A percentile compares a stretch with the other conserved stretches of the same genome.
Conservation (phyloP, 2,113 vertebrate species). For the Melanerpes formicivorus region DNA sequence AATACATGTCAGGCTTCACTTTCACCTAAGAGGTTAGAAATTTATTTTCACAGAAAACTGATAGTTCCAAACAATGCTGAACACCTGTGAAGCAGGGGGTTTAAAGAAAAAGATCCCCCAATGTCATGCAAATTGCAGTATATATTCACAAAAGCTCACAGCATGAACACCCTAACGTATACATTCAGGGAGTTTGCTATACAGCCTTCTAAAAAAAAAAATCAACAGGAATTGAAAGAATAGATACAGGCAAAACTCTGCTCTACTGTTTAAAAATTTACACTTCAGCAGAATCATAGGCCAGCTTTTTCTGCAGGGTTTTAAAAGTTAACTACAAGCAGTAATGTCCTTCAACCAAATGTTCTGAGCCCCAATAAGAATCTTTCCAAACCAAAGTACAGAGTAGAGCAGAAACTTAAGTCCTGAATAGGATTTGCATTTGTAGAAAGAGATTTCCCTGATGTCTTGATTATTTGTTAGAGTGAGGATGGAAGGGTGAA, state of each 20-base stretch:
- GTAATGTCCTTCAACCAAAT: not conserved
- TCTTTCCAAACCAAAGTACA: not conserved
- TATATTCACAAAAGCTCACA: not conserved
- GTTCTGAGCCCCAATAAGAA: no score
- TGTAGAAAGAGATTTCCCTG: not conserved
- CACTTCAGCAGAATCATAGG: not conserved
- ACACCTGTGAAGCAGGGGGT: not conserved
- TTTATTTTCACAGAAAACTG: not conserved
- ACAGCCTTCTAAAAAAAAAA: not conserved
- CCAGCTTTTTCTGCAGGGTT: not conserved
- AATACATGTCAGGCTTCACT: not conserved
- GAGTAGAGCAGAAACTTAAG: not conserved
- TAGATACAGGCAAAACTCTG: not conserved
- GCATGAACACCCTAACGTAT: not conserved
- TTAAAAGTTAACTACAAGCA: not conserved
- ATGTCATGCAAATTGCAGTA: not conserved
- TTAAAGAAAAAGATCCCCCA: not conserved
- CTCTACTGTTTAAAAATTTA: not conserved
- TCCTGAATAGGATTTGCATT: not conserved
- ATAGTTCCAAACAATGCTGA: not conserved
- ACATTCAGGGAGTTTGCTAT: not conserved
- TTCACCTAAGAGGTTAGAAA: not conserved
- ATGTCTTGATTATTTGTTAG: not conserved
- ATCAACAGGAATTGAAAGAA: not conserved
- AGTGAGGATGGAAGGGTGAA: not conserved